Base-by-base conservation (phyloP, 2,113 vertebrate genomes). In the Dasyornis broadbenti region DNA sequence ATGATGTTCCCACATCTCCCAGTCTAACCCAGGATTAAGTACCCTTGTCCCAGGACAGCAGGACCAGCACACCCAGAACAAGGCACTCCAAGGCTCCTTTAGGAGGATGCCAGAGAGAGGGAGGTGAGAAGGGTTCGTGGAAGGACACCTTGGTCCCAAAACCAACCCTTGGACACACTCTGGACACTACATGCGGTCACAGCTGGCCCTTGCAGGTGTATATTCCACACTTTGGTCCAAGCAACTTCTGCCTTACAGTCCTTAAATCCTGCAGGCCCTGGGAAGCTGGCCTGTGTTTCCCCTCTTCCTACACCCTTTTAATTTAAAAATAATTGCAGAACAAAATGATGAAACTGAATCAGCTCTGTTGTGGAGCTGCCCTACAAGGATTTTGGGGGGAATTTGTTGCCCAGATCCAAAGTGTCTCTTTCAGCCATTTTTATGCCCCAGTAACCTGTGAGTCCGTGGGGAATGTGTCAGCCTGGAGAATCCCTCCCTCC, bases 361-460 rank as follows among this genome's bases (percentile, higher is more conserved):
- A 6, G 65, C 54, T 20, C 13, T 6, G 1, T 28, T 3, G 54
- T 1, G 1, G 56, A 79, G 59, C 1, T 31, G 57, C 66, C 27
- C 26, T 11, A 6, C 1, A 1, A 18, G 49, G 53, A 21, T 42
- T 60, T 37, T 9, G 39, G 35, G 40, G 37, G 27, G 50, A 30
- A 14, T 57, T 45, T 30, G 18, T 63, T 66, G 45, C 27, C 37
- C 50, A 15, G 23, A 28, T 24, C 30, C 39, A 45, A 18, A 0
- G 5, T 3, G 3, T 10, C 10, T 37, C 54, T 78, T 82, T 45
- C 2, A 47, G 27, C 23, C 17, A 50, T 8, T 85, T 50, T 39
- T n/a, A 8, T 3, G 13, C 18, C 61, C 9, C 31, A 45, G 23
- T 42, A 77, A 44, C 23, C 20, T 24, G 33, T 15, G n/a, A 60